These are phyloP conservation scores for Drosophila melanosoma DNA, from an alignment of 2,888 invertebrate species.

Conservation along the genomic window DNA sequence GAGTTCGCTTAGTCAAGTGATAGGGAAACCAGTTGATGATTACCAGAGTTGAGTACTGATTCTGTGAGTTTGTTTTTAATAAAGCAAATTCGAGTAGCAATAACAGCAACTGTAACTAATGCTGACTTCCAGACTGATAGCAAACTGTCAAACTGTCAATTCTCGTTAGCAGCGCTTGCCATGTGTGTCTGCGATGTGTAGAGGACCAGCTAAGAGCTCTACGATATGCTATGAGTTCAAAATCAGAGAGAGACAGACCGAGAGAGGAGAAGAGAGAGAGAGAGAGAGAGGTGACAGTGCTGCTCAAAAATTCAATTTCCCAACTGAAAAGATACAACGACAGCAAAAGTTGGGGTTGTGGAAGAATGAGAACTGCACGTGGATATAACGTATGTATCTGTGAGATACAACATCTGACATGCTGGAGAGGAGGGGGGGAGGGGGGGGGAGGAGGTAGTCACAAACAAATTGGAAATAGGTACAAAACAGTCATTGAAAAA, in stretches of 20 bases:
- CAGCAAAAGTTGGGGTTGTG: background rate
- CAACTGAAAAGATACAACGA: slow-evolving; percentile 71
- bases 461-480: slow-evolving; percentile 75
- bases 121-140: slow-evolving; percentile 75
- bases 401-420: slow-evolving; percentile 16
- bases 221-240: background rate
- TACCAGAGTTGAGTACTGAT: background rate
- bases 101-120: slow-evolving; percentile 70
- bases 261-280: slow-evolving; percentile 4
- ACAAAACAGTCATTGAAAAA: slow-evolving; percentile 72
- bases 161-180: slow-evolving; percentile 66
- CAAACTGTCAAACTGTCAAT: slow-evolving; percentile 80
- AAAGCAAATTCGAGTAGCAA: slow-evolving; percentile 52
- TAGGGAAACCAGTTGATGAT: slow-evolving; percentile 15
- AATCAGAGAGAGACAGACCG: background rate
- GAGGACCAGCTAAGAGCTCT: slow-evolving; percentile 7
- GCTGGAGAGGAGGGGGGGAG: background rate
- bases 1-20: slow-evolving; percentile 57
- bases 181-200: slow-evolving; percentile 44
- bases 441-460: slow-evolving; percentile 1
- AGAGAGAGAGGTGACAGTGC: slow-evolving; percentile 46
- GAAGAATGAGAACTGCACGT: slow-evolving; percentile 16
- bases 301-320: slow-evolving; percentile 80
- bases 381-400: slow-evolving; percentile 26
- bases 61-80: slow-evolving; percentile 53